Base-by-base conservation (phyloP, 2,113 vertebrate species). In the Noturus placidus region DNA sequence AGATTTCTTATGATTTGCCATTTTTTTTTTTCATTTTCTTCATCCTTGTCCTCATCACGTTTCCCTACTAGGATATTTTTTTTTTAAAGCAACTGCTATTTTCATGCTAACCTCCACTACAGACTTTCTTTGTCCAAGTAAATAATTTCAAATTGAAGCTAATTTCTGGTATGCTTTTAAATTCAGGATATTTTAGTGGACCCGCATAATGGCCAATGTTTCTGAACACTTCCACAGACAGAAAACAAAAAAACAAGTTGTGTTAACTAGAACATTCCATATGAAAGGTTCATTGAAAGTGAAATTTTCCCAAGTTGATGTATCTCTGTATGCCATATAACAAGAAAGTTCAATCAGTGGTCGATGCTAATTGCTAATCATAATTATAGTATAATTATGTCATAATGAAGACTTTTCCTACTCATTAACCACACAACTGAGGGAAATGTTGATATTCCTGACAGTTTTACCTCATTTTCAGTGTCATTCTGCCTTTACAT, bases 11-110 rank as follows among this genome's bases (percentile, higher is more conserved):
- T 17, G 79, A 72, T 88, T 88, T 85, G 46, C 89, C n/a, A n/a
- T n/a, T n/a, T n/a, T 93, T 93, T 90, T 92, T 89, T 93, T 93
- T 93, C 90, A 91, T 89, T 89, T 89, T 50, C 65, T 93, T 35
- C 61, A 65, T n/a, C 13, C 30, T 35, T 19, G 93, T 91, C 92
- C 14, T 85, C 91, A 88, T 88, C 92, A 94, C 93, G 90, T 93
- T 94, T 90, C 88, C 92, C 88, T 81, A 92, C n/a, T 69, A 33
- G n/a, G 65, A 33, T 1, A 69, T 17, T 69, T 69, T 15, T 69
- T 11, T 67, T 67, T 67, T 15, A 5, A 67, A 30, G 11, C 13
- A 14, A 14, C n/a, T 67, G 63, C 63, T 65, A 92, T 94, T 94
- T 95, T 93, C 90, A 88, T 92, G 91, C 88, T 57, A 81, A 46